Evolutionary conservation across 2,797 vertebrate genomes (phyloP).

Genomic region (Danionella dracula): DNA sequence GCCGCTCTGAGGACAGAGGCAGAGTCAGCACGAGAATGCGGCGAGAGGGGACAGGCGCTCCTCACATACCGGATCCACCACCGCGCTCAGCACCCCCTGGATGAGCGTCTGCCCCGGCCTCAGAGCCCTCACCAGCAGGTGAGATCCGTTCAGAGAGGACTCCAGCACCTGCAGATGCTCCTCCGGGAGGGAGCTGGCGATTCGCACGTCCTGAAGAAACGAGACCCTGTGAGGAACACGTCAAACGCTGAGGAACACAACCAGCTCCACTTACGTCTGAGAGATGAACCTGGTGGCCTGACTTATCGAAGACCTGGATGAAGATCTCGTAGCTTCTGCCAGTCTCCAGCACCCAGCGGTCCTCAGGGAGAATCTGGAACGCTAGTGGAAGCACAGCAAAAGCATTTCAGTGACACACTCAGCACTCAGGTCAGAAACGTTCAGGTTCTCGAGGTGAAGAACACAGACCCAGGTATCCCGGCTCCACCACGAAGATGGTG

Average conservation of each 20-base stretch:
- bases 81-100: conserved; percentile 73
- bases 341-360: conserved; percentile 89
- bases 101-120: conserved; percentile 78
- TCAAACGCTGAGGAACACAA: no score
- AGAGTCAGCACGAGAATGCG: not conserved
- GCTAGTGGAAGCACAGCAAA: conserved; percentile 58
- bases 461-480: conserved; percentile 86
- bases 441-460: no score
- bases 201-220: conserved; percentile 78
- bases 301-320: conserved; percentile 90
- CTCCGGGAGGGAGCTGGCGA: conserved; percentile 68
- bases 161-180: conserved; percentile 81
- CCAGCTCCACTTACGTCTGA: conserved; percentile 79
- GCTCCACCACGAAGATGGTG: conserved; percentile 87
- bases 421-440: no score
- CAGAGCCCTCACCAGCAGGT: conserved; percentile 75
- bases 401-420: no score
- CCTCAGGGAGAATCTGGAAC: conserved; percentile 85
- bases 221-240: no score
- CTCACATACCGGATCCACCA: conserved; percentile 77
- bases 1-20: conserved; percentile 72
- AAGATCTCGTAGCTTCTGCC: conserved; percentile 78
- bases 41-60: not conserved
- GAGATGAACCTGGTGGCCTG: conserved; percentile 83
- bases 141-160: conserved; percentile 87